Conservation (phyloP, 2,888 invertebrate species). For the Drosophila sordidapex region DNA sequence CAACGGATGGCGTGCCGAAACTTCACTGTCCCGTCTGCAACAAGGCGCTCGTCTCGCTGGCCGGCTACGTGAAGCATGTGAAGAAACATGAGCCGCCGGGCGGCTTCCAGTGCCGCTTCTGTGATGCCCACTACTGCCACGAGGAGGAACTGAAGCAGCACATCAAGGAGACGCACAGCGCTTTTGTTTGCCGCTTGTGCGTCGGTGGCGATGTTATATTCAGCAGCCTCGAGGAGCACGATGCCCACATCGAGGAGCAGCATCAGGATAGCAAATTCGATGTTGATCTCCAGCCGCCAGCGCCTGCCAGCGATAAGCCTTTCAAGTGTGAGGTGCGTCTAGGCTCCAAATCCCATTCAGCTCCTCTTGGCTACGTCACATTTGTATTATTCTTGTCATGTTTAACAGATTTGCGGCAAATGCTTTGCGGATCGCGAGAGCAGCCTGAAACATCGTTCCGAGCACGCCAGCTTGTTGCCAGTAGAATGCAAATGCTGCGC, state of each 20-base stretch:
- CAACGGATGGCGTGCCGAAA: constrained; percentile 83
- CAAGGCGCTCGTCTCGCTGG: constrained; percentile 78
- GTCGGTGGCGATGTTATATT: constrained; percentile 52
- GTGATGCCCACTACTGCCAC: constrained; percentile 79
- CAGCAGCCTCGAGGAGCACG: constrained; percentile 80
- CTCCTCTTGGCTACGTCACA: background rate
- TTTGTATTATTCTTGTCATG: background rate
- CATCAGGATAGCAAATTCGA: constrained; percentile 84
- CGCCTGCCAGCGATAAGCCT: constrained; percentile 69
- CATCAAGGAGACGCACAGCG: constrained; percentile 76
- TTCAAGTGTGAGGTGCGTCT: constrained; percentile 82
- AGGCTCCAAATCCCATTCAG: background rate
- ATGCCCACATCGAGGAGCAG: constrained; percentile 82
- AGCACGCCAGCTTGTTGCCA: constrained; percentile 84
- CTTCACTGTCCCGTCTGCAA: constrained; percentile 83
- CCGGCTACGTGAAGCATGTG: constrained; percentile 84
- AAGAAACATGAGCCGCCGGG: constrained; percentile 84
- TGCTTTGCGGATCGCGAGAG: constrained; percentile 85
- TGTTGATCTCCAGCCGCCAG: constrained; percentile 78
- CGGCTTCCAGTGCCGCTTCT: constrained; percentile 84
- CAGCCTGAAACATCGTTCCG: constrained; percentile 85
- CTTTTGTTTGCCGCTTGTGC: constrained; percentile 83
- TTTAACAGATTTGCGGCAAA: constrained; percentile 83
- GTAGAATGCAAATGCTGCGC: constrained; percentile 85
- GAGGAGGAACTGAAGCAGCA: constrained; percentile 81